Conservation (phyloP, 2,797 vertebrate genomes). For the Acanthurus tractus region DNA sequence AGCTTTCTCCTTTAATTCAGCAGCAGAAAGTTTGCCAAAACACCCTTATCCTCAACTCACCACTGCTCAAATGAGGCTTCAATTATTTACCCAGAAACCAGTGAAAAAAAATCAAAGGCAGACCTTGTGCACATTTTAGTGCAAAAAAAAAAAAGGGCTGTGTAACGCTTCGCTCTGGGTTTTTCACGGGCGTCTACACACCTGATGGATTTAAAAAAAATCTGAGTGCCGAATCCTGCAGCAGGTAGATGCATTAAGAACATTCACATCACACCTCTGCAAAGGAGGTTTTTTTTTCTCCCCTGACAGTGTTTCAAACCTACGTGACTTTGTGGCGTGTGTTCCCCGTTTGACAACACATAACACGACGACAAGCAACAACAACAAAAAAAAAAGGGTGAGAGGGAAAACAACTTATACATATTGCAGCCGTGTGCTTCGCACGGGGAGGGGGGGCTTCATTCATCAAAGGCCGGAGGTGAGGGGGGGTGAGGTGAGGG, state of each 20-base stretch:
- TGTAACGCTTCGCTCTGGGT: neutral
- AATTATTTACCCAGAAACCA: conserved; percentile 64
- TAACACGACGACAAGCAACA: conserved; percentile 43
- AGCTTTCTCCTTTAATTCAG: conserved; percentile 53
- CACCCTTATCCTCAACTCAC: conserved; percentile 49
- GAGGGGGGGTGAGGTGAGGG: too few species aligned
- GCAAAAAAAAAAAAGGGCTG: conserved; percentile 29
- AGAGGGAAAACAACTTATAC: conserved; percentile 44
- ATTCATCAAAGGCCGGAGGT: conserved; percentile 60
- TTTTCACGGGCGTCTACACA: conserved; percentile 29
- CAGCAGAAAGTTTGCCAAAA: conserved; percentile 53
- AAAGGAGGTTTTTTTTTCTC: conserved; percentile 4
- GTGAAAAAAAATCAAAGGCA: conserved; percentile 32
- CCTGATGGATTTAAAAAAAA: conserved; percentile 23
- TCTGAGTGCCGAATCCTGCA: neutral
- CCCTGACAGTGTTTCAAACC: conserved; percentile 54
- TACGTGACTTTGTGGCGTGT: conserved; percentile 27
- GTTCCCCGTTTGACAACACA: conserved; percentile 53
- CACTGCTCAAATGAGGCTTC: conserved; percentile 56
- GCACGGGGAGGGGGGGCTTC: conserved; percentile 28
- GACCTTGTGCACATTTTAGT: conserved; percentile 33
- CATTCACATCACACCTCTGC: conserved; percentile 28
- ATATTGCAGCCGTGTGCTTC: conserved; percentile 35
- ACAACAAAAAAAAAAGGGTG: conserved; percentile 29
- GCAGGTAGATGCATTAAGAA: conserved; percentile 23